phyloP scores from a whole-genome alignment of 64 coral and sea anemone genomes.

The Dendronephthya gigantea region DNA sequence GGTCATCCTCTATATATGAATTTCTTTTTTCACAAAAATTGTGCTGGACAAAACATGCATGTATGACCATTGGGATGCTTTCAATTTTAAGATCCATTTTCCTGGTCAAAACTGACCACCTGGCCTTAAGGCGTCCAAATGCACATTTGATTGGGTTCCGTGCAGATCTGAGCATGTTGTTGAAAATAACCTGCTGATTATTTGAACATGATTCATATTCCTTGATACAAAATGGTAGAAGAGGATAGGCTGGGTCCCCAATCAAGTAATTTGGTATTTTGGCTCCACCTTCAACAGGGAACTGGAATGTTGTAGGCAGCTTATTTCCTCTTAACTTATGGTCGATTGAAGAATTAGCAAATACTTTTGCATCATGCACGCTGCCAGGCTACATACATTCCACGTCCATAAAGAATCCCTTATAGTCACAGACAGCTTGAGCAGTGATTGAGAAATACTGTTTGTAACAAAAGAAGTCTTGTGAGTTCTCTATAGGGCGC shows the following conservation, averaged over 20 bases:
- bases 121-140: conserved; percentile 9
- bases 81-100: background rate
- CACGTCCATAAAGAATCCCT: conserved; percentile 3
- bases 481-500: conserved; percentile 25
- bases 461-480: conserved; percentile 28
- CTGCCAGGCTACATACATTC: background rate
- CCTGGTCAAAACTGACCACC: background rate
- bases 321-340: background rate
- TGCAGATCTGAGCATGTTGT: conserved; percentile 9
- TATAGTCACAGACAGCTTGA: conserved; percentile 22
- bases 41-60: conserved; percentile 16
- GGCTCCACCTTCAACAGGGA: background rate
- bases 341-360: background rate
- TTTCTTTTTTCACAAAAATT: conserved; percentile 7
- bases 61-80: background rate
- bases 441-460: conserved; percentile 19
- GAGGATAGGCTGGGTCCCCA: background rate
- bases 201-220: conserved; percentile 8
- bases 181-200: conserved; percentile 1
- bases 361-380: conserved; percentile 7
- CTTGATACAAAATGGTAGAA: conserved; percentile 4
- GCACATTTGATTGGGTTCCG: background rate
- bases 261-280: conserved; percentile 15
- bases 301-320: background rate
- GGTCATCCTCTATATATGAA: background rate